Percentiles rank a stretch among this genome's conserved stretches.
These are phyloP conservation scores for Hipparchia semele DNA, from an alignment of 2,888 invertebrate species.

Conservation along the genomic window DNA sequence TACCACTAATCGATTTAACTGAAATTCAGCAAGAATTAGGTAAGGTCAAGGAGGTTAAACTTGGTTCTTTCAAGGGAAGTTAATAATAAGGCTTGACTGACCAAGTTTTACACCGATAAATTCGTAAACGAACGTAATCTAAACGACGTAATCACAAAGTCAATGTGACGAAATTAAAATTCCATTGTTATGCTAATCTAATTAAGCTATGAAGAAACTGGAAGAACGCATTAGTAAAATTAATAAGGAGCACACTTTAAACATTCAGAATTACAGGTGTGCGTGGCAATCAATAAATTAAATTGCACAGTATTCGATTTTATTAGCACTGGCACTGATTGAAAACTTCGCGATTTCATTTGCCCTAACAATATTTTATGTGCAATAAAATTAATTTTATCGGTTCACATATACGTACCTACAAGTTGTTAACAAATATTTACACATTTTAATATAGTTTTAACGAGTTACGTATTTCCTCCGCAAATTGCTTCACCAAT, in stretches of 20 bases:
- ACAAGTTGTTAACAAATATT: constrained; percentile 8
- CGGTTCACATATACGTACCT: not conserved
- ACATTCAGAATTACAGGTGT: not conserved
- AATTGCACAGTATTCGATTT: constrained; percentile 1
- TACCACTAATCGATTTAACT: not conserved
- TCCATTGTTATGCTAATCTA: not conserved
- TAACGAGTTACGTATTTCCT: not conserved
- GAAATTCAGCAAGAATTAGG: not conserved
- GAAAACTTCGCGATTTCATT: constrained; percentile 18
- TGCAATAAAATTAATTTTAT: constrained; percentile 32
- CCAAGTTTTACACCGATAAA: too few relatives aligned
- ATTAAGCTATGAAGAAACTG: not conserved
- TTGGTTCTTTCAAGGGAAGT: too few relatives aligned
- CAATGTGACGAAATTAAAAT: not conserved
- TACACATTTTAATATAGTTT: constrained; percentile 5
- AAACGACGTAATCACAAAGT: not conserved
- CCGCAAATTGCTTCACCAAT: not conserved
- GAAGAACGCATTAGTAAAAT: not conserved
- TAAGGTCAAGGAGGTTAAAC: too few relatives aligned
- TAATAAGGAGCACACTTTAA: not conserved
- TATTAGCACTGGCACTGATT: constrained; percentile 2
- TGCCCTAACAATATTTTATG: constrained; percentile 30
- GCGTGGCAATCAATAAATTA: not conserved
- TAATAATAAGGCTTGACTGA: too few relatives aligned
- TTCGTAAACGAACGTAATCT: too few relatives aligned